Evolutionary conservation across 1,140 invertebrate genomes (phyloP).

Genomic region (Apocrypta bakeri): DNA sequence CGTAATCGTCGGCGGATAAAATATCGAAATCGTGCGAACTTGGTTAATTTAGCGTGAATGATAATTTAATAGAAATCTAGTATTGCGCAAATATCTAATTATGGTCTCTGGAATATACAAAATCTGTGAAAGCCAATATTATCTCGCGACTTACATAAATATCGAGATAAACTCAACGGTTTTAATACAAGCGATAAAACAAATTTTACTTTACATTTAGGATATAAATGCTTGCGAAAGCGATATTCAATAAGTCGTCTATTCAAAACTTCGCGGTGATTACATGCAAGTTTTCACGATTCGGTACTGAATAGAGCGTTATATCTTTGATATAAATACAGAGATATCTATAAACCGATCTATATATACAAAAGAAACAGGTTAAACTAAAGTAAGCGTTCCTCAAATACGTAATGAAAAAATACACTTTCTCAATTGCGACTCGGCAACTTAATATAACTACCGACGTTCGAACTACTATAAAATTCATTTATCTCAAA

Average conservation of each 20-base stretch:
- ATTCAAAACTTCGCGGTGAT: not conserved
- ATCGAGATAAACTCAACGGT: conserved; percentile 2
- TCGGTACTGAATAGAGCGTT: not conserved
- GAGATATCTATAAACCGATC: not conserved
- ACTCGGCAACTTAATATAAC: not conserved
- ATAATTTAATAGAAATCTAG: not conserved
- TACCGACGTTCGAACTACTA: conserved; percentile 2
- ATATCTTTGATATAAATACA: not conserved
- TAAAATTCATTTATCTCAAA: conserved; percentile 23
- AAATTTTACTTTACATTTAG: not conserved
- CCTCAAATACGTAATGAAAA: not conserved
- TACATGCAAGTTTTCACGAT: not conserved
- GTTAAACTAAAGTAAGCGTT: not conserved
- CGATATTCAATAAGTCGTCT: not conserved
- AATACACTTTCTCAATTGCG: not conserved
- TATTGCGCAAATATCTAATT: not conserved
- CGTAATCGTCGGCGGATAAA: not conserved
- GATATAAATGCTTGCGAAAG: not conserved
- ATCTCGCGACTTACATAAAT: not conserved
- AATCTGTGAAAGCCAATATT: not conserved
- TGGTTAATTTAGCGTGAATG: not conserved
- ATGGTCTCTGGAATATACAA: not conserved
- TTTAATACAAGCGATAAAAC: not conserved
- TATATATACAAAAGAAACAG: not conserved
- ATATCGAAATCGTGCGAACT: not conserved